Base-by-base conservation (phyloP, 2,113 vertebrate genomes). In the Istiophorus platypterus region DNA sequence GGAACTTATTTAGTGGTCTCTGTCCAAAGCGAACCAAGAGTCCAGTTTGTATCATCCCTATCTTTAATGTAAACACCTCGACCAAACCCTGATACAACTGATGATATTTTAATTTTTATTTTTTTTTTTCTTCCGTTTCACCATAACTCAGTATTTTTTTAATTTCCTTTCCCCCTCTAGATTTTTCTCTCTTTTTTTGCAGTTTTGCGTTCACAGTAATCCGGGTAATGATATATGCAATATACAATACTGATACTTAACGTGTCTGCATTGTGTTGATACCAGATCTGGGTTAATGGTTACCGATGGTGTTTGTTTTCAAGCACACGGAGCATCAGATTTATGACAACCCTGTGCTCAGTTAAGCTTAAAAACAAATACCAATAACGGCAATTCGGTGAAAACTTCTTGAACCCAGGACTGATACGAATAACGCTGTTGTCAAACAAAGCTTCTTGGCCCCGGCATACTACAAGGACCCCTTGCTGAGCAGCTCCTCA, bases 31-130 rank as follows among this genome's bases (percentile, higher is more conserved):
- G 51, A 79, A 5, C 67, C 79, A 31, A 70, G 85, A 72, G 87
- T 88, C 92, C 89, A 39, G 90, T 93, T 83, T 94, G 93, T 89
- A 92, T 94, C 88, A 85, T 93, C 85, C 92, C 93, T 18, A 92
- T 92, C 83, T 93, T 92, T 71, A 92, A 94, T 49, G 93, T 93
- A 94, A 94, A 90, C 73, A 54, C 59, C 10, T 68, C 17, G 1
- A 51, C n/a, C 0, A 54, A 62, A 49, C 14, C 7, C 31, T n/a
- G 11, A 78, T 17, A 9, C 41, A 10, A 17, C 20, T 82, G 67
- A 79, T 86, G 62, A 58, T 59, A 49, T 70, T 77, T 27, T 86
- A 65, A 58, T 59, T 42, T 70, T 77, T 27, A 0, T 18, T 61
- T 34, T 34, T 69, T 42, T 0, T 22, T 70, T 49, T 41, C 1